phyloP scores from a whole-genome alignment of 2,113 vertebrate species.

The Natator depressus region DNA sequence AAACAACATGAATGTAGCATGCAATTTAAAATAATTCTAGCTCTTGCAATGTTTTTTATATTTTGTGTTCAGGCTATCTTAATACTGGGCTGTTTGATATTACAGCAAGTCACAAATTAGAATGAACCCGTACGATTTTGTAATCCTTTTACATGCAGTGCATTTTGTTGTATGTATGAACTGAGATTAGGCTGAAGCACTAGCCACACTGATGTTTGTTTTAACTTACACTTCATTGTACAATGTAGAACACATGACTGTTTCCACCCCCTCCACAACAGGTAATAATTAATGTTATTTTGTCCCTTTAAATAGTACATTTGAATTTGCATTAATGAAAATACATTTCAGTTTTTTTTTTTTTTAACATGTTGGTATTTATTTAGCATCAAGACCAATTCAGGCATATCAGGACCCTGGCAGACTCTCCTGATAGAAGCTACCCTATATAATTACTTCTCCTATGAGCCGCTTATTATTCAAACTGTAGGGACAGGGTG shows the following conservation, averaged over 20 bases:
- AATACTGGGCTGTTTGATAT: neutral
- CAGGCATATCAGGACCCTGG: neutral
- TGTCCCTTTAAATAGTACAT: neutral
- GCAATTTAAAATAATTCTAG: neutral
- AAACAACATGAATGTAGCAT: neutral
- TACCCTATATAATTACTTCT: neutral
- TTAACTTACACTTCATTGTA: neutral
- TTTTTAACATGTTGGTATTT: neutral
- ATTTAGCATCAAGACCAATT: neutral
- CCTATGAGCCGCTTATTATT: neutral
- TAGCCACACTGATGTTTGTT: neutral
- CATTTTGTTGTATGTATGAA: neutral
- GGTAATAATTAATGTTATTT: slow-evolving; percentile 50
- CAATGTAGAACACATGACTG: neutral
- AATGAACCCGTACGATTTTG: neutral
- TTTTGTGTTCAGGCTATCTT: neutral
- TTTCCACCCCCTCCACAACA: neutral
- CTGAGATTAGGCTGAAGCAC: neutral
- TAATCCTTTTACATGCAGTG: neutral
- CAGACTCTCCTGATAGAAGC: neutral
- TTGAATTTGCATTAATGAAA: neutral
- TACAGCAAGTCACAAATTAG: neutral
- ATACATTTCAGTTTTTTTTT: neutral
- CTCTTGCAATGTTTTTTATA: neutral
- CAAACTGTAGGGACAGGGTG: neutral